Base-by-base conservation (phyloP, 2,113 vertebrate species). In the Sceloporus tristichus region DNA sequence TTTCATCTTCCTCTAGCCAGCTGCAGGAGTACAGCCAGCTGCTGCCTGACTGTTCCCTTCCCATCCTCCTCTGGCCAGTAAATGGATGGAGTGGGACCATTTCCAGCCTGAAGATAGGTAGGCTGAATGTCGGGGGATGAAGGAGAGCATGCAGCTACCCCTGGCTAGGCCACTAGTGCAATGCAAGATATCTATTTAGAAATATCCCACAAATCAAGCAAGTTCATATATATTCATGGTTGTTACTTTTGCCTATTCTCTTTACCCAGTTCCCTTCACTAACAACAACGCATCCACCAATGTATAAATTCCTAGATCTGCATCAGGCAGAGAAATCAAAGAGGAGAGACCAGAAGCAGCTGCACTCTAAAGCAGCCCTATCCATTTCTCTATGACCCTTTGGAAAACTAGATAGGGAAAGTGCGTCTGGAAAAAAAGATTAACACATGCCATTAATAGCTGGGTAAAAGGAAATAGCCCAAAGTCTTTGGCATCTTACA, bases 401-500 rank as follows among this genome's bases (percentile, higher is more conserved):
- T 68, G 80, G 81, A 88, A 83, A 83, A 83, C 34, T 16, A 76
- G 62, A 83, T 77, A 83, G 76, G 73, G 74, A 62, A 83, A 83
- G 81, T 21, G 23, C 68, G 42, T 19, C 40, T 62, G 14, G 13
- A 14, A 83, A 88, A 88, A 68, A 83, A 83, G 71, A 82, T 88
- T 88, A 88, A 70, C 74, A 70, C 48, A 18, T 84, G 65, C 34
- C 74, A 83, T 78, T 83, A 83, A 88, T 66, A 83, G 73, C 82
- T 76, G 29, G 59, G 68, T 88, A 84, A 88, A 88, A 88, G 87
- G 81, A 83, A 82, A 78, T 66, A 78, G 62, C 16, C 81, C 77
- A 84, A 84, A 68, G 70, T 77, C 73, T 77, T 78, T 78, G 73
- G 81, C 42, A 77, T 71, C 73, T 88, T 82, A 71, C 76, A 29